Evolutionary conservation across 2,797 vertebrate species (phyloP), one percentile per base, ranked within the genome.

Genomic region (Pogoniulus pusillus): DNA sequence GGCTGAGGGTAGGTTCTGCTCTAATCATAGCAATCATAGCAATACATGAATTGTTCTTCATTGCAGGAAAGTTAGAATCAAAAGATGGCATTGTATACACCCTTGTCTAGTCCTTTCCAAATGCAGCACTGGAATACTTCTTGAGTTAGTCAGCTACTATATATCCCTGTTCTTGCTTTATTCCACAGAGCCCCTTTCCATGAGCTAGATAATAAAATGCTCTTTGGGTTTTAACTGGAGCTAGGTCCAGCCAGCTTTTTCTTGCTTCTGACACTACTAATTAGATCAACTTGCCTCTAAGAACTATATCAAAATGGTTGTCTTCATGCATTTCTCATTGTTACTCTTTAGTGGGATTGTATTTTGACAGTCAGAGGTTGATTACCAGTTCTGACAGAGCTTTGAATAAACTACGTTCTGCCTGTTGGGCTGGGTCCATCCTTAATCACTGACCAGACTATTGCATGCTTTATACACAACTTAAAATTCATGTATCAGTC

Each of bases 281-380:
- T 96, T 96, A 96, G 90, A 96, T 95, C 96, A 96, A 75, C 93
- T 70, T 96, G 66, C 65, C 86, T 91, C 89, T 91, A 91, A 94
- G 95, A 94, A 93, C 84, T 94, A 82, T 93, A 90, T 95, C 88
- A 96, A 95, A 95, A 96, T 94, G 93, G 87, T 94, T 96, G 95
- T 96, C 96, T 93, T 95, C 81, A 66, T 96, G 94, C 93, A 95
- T 96, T 96, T 96, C 94, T 94, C 93, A 92, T 95, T 94, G 92
- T 92, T 96, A 91, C 86, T 93, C 91, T 95, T 93, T 63, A 91
- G 88, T 86, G 57, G 90, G 85, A 91, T 96, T 95, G 92, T 93
- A 94, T 93, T 93, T 93, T 96, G 95, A 94, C 94, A 95, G 93
- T 96, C 94, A 93, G 89, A 92, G 87, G 91, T 94, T 95, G 95